Evolutionary conservation across 2,113 vertebrate species (phyloP).

Genomic region (Malurus cyaneus): DNA sequence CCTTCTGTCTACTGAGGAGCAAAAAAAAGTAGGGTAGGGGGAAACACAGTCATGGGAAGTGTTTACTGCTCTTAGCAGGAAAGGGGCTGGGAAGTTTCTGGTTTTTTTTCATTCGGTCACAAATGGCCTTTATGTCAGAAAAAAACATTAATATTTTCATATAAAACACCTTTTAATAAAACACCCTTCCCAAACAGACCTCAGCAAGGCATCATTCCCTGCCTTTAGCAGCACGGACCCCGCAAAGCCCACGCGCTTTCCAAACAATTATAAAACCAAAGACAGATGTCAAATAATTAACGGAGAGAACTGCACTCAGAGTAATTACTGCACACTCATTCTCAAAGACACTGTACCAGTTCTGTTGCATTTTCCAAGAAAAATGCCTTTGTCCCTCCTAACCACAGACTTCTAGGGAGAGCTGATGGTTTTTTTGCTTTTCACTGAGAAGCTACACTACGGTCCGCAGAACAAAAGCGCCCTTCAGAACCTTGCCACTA

Average conservation of each 20-base stretch:
- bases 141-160: neutral
- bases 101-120: neutral
- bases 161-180: neutral
- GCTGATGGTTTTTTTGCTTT: slow-evolving; percentile 28
- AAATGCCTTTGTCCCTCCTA: slow-evolving; percentile 3
- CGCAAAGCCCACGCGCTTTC: neutral
- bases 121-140: neutral
- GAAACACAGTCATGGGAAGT: neutral
- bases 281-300: slow-evolving; percentile 25
- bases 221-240: neutral
- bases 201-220: neutral
- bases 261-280: neutral
- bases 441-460: neutral
- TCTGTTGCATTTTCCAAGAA: neutral
- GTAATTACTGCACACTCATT: neutral
- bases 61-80: neutral
- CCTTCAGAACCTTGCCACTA: slow-evolving; percentile 30
- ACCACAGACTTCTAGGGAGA: neutral
- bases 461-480: neutral
- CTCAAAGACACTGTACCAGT: neutral
- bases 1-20: neutral
- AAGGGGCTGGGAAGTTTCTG: neutral
- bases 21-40: neutral
- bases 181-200: neutral
- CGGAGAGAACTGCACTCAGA: neutral